Evolutionary conservation across 2,888 invertebrate genomes (phyloP), one percentile per base, ranked within the genome.

Genomic region (Hemaris fuciformis): DNA sequence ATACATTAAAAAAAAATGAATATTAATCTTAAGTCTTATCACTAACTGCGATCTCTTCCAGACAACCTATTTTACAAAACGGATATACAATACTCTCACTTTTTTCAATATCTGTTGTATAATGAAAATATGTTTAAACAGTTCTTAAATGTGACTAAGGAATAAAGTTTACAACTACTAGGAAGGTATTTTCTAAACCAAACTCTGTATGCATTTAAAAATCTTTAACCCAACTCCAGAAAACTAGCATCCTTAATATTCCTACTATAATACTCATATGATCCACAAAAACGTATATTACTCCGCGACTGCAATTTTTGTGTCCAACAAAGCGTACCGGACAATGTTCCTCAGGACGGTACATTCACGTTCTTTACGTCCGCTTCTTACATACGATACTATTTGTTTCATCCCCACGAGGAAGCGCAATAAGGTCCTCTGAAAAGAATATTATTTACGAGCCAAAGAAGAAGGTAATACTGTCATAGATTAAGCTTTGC

Each of bases 371-470:
- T 80, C 70, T 76, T 81, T 80, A 75, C 75, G 73, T 75, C 70
- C 76, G n/a, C n/a, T 83, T 79, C 83, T 83, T 78, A 76, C 76
- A 78, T 74, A 71, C 72, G 66, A 69, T 68, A 75, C 78, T 85
- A 83, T 86, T 87, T 84, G 86, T 89, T 89, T 86, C 83, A 83
- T 84, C 80, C 78, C 74, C 74, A 71, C 76, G 75, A 67, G 67
- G 75, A 78, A 83, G 79, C 71, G 87, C 85, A 89, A 88, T 89
- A 88, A 84, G 87, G 80, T 85, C 73, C 75, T 72, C 74, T 87
- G 86, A 85, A 89, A 89, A 89, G 89, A 89, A 87, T 88, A 90
- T 91, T 87, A 90, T 91, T 91, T 91, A 91, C 89, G 91, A 85
- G 75, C 73, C 68, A 76, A 60, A 59, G 59, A 62, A 59, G 42